A percentile compares a stretch with the other conserved stretches of the same genome.
These are phyloP conservation scores for Tachypleus tridentatus DNA, from an alignment of 1,140 invertebrate species.

Conservation along the genomic window DNA sequence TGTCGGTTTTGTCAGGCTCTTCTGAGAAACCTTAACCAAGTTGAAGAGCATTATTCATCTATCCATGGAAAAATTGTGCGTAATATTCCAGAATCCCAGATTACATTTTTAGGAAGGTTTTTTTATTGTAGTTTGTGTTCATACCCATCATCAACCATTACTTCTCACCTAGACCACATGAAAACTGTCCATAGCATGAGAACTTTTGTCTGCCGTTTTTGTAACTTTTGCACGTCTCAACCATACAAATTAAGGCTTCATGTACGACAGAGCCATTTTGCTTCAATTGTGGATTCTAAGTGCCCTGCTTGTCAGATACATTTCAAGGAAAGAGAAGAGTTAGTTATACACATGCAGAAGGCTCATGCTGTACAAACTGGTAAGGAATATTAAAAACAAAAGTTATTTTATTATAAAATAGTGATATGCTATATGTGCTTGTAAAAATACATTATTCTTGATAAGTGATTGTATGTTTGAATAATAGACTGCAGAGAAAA, in stretches of 20 bases:
- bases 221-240: constrained; percentile 24
- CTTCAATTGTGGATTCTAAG: constrained; percentile 17
- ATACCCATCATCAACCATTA: constrained; percentile 21
- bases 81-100: constrained; percentile 18
- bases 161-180: constrained; percentile 26
- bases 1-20: too few relatives aligned
- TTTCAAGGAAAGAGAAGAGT: constrained; percentile 25
- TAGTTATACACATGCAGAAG: constrained; percentile 26
- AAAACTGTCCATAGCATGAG: constrained; percentile 25
- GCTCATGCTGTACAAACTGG: constrained; percentile 29
- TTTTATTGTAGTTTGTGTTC: constrained; percentile 26
- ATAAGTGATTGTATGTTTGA: too few relatives aligned
- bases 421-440: too few relatives aligned
- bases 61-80: constrained; percentile 24
- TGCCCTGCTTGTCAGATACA: constrained; percentile 17
- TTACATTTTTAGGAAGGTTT: constrained; percentile 19
- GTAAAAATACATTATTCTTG: too few relatives aligned
- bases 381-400: too few relatives aligned
- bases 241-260: constrained; percentile 24
- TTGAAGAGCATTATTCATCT: constrained; percentile 24
- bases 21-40: constrained; percentile 24
- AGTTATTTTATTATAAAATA: too few relatives aligned
- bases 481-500: too few relatives aligned
- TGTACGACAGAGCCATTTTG: constrained; percentile 28
- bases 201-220: constrained; percentile 26